A percentile compares a stretch with the other conserved stretches of the same genome.
phyloP scores from a whole-genome alignment of 2,113 vertebrate genomes.

The Sinocyclocheilus anophthalmus region DNA sequence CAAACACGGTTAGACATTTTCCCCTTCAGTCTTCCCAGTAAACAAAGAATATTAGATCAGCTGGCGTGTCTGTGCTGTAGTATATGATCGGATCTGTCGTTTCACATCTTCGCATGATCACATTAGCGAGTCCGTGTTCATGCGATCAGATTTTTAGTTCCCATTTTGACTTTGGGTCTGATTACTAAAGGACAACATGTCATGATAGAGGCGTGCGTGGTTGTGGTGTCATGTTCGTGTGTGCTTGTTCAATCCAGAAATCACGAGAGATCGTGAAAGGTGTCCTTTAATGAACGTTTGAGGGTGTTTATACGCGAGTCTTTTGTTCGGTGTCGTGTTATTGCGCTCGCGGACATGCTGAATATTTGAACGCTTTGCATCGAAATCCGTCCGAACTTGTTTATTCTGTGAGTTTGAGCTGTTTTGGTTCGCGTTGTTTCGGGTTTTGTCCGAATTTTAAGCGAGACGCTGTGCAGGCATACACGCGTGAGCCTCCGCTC shows the following conservation, averaged over 20 bases:
- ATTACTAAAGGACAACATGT: slow-evolving; percentile 65
- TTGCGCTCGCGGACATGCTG: not conserved
- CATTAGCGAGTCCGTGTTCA: slow-evolving; percentile 41
- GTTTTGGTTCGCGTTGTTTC: not conserved
- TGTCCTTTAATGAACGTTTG: not conserved
- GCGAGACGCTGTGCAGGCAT: not conserved
- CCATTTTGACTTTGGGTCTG: slow-evolving; percentile 76
- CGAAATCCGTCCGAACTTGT: not conserved
- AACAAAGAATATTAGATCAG: slow-evolving; percentile 67
- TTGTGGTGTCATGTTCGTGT: slow-evolving; percentile 22
- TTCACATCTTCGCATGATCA: not conserved
- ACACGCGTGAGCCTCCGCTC: slow-evolving; percentile 34
- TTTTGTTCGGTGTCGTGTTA: slow-evolving; percentile 21
- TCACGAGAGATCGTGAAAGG: not conserved
- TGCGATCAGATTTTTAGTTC: slow-evolving; percentile 59
- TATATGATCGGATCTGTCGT: not conserved
- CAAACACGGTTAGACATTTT: slow-evolving; percentile 71
- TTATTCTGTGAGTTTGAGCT: not conserved
- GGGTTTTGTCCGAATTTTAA: slow-evolving; percentile 7
- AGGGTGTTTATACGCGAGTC: slow-evolving; percentile 2
- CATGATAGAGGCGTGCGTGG: slow-evolving; percentile 36
- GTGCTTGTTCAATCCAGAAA: not conserved
- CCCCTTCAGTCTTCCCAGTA: slow-evolving; percentile 65
- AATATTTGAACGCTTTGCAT: not conserved
- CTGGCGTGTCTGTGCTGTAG: slow-evolving; percentile 21